Percentiles rank a stretch among this genome's conserved stretches.
Evolutionary conservation across 2,797 vertebrate genomes (phyloP).

Genomic region (Apogon talboti): DNA sequence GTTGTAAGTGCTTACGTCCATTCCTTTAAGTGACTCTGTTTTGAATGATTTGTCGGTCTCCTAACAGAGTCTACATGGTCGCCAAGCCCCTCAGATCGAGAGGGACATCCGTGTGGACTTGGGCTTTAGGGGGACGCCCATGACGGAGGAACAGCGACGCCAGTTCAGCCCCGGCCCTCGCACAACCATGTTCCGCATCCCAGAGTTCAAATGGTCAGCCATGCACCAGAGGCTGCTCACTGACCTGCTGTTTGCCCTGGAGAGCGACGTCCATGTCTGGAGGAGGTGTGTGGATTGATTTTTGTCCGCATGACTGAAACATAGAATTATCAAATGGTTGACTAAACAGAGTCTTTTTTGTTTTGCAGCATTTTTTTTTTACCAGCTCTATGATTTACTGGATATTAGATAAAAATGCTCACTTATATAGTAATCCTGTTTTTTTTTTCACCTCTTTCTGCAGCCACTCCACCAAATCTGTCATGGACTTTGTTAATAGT

Average conservation of each 20-base stretch:
- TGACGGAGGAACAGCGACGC: slow-evolving; percentile 92
- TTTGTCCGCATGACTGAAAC: slow-evolving; percentile 7
- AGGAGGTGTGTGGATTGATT: slow-evolving; percentile 87
- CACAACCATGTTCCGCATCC: slow-evolving; percentile 98
- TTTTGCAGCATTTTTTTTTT: neutral
- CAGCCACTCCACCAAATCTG: slow-evolving; percentile 97
- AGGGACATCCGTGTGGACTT: slow-evolving; percentile 90
- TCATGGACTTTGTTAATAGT: slow-evolving; percentile 99
- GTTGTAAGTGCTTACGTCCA: neutral
- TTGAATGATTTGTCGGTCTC: slow-evolving; percentile 35
- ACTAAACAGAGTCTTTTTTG: too few relatives aligned
- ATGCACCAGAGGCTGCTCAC: slow-evolving; percentile 97
- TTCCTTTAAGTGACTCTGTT: neutral
- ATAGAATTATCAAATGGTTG: too few relatives aligned
- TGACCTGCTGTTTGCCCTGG: slow-evolving; percentile 95
- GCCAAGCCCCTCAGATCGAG: slow-evolving; percentile 84
- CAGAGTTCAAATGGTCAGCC: slow-evolving; percentile 99
- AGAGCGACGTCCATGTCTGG: slow-evolving; percentile 97
- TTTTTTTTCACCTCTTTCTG: slow-evolving; percentile 58
- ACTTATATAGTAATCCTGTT: neutral
- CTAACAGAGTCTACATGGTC: slow-evolving; percentile 86
- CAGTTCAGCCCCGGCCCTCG: slow-evolving; percentile 97
- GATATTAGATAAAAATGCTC: neutral
- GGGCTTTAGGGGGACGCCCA: slow-evolving; percentile 91
- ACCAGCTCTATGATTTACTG: neutral